Conservation (phyloP, 2,113 vertebrate genomes). For the Chinchilla lanigera region DNA sequence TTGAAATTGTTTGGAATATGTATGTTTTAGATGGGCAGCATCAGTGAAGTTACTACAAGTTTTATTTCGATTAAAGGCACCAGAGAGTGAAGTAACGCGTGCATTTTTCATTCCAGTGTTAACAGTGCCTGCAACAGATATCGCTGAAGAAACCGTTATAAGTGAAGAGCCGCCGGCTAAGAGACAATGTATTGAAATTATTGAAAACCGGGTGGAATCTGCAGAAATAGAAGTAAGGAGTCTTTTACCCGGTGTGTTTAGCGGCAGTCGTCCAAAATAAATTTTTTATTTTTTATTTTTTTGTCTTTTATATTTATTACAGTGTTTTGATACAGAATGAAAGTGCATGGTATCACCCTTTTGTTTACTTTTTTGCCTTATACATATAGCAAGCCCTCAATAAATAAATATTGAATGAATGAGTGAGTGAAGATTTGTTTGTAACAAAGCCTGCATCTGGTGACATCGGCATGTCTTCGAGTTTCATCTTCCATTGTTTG, state of each 20-base stretch:
- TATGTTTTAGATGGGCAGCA: constrained; percentile 16
- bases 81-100: constrained; percentile 58
- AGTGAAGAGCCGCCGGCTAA: constrained; percentile 92
- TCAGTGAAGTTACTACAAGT: neutral
- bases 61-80: constrained; percentile 46
- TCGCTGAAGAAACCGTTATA: constrained; percentile 94
- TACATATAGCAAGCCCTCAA: constrained; percentile 73
- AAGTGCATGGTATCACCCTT: constrained; percentile 67
- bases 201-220: constrained; percentile 91
- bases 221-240: constrained; percentile 93
- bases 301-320: constrained; percentile 75
- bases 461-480: constrained; percentile 61
- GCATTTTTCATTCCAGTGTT: constrained; percentile 86
- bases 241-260: constrained; percentile 85
- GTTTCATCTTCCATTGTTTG: constrained; percentile 63
- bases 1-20: neutral
- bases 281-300: constrained; percentile 71
- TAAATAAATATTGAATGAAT: constrained; percentile 82
- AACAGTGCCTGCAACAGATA: constrained; percentile 94
- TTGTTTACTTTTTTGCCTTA: constrained; percentile 74
- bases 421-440: constrained; percentile 79
- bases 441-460: constrained; percentile 56
- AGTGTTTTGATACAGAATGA: constrained; percentile 76
- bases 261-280: constrained; percentile 80
- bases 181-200: constrained; percentile 92